phyloP scores from a whole-genome alignment of 2,113 vertebrate genomes.

The Bambusicola thoracicus region DNA sequence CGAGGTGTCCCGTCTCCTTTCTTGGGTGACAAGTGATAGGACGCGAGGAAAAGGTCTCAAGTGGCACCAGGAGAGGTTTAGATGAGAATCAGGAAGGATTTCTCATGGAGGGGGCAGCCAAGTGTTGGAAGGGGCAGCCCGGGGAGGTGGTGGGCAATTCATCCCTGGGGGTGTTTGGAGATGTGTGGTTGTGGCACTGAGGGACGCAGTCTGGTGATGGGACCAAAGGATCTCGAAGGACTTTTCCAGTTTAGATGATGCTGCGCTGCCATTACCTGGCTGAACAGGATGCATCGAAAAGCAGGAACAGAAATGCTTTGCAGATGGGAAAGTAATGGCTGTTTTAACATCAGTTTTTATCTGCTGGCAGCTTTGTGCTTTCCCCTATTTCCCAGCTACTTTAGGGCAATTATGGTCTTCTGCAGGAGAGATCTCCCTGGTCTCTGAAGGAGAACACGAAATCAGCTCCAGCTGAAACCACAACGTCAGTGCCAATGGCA shows the following conservation, averaged over 20 bases:
- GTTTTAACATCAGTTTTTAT: background rate
- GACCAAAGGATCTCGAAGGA: background rate
- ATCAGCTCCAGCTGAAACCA: background rate
- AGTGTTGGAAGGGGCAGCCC: background rate
- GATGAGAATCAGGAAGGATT: background rate
- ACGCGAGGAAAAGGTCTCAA: background rate
- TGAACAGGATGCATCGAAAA: fast-evolving
- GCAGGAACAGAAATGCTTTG: fast-evolving
- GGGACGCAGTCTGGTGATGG: background rate
- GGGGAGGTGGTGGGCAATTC: background rate
- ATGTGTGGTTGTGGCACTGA: background rate
- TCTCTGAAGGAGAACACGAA: background rate
- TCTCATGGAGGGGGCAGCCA: background rate
- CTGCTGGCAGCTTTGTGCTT: slow-evolving; percentile 9
- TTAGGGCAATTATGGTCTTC: background rate
- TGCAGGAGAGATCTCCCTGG: background rate
- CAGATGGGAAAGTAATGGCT: background rate
- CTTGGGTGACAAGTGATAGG: background rate
- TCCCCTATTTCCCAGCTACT: slow-evolving; percentile 18
- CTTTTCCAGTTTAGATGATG: background rate
- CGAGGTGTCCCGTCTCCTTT: background rate
- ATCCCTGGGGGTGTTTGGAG: background rate
- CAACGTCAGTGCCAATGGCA: background rate
- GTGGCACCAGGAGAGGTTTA: background rate
- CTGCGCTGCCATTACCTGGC: background rate